A percentile compares a stretch with the other conserved stretches of the same genome.
These are phyloP conservation scores for Mallotus villosus DNA, from an alignment of 2,797 vertebrate species.

Conservation along the genomic window DNA sequence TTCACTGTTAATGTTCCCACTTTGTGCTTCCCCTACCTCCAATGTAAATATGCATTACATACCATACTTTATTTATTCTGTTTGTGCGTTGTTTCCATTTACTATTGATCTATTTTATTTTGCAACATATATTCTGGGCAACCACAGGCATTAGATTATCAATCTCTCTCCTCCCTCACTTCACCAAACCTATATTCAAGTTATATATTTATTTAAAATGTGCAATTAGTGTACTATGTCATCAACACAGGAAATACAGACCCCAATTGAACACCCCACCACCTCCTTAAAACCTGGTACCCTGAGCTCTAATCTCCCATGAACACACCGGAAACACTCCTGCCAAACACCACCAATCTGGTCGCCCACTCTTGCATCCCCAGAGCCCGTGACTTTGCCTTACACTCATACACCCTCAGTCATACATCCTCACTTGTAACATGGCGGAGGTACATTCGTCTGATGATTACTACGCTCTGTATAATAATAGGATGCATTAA, in stretches of 20 bases:
- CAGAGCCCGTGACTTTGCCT: slow-evolving; percentile 6
- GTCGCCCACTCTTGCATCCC: not conserved
- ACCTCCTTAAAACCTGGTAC: not conserved
- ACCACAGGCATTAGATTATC: too few species aligned
- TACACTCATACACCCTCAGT: slow-evolving; percentile 34
- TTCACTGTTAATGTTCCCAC: too few species aligned
- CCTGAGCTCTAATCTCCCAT: not conserved
- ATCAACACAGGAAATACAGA: too few species aligned
- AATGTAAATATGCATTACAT: too few species aligned
- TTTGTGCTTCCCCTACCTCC: too few species aligned
- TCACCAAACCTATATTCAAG: not conserved
- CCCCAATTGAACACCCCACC: not conserved
- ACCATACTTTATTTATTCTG: too few species aligned
- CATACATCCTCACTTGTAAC: slow-evolving; percentile 42
- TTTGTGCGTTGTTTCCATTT: too few species aligned
- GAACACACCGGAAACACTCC: slow-evolving; percentile 3
- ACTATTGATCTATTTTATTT: too few species aligned
- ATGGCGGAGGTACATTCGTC: slow-evolving; percentile 38
- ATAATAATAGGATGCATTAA: slow-evolving; percentile 42
- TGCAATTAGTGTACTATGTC: too few species aligned
- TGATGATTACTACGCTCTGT: slow-evolving; percentile 39
- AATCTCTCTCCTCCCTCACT: not conserved
- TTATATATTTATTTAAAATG: not conserved
- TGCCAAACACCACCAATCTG: not conserved
- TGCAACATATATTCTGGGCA: too few species aligned